phyloP scores from a whole-genome alignment of 1,140 invertebrate species.

The Cepaea nemoralis region DNA sequence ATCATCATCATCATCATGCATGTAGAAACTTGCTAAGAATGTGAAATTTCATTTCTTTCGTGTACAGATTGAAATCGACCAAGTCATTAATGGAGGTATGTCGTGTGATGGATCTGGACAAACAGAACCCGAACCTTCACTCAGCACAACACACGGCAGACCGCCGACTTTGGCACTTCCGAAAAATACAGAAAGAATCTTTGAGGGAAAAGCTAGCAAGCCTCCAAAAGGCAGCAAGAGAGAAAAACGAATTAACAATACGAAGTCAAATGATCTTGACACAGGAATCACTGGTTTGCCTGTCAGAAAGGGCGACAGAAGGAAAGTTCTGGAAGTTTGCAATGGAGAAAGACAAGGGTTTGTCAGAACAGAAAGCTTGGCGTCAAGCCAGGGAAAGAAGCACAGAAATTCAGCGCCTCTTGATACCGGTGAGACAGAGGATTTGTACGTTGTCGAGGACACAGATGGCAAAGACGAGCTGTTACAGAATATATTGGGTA shows the following conservation, averaged over 20 bases:
- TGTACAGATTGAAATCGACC: neutral
- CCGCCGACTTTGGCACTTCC: neutral
- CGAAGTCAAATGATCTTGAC: neutral
- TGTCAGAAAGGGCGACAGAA: too few relatives aligned
- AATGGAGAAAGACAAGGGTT: too few relatives aligned
- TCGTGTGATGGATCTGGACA: neutral
- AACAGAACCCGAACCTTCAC: neutral
- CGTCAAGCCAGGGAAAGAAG: too few relatives aligned
- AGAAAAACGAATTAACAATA: neutral
- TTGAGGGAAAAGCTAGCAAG: neutral
- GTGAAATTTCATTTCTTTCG: neutral
- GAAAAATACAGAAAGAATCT: neutral
- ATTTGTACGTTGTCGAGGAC: neutral
- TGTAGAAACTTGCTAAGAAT: too few relatives aligned
- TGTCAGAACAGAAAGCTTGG: too few relatives aligned
- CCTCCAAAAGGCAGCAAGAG: neutral
- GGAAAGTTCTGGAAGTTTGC: too few relatives aligned
- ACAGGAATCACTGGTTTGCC: too few relatives aligned
- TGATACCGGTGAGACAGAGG: neutral
- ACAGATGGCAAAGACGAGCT: neutral
- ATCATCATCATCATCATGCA: too few relatives aligned
- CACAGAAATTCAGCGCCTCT: too few relatives aligned
- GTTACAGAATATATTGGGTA: neutral
- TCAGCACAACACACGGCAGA: neutral
- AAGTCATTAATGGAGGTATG: neutral